phyloP scores from a whole-genome alignment of 2,888 invertebrate genomes.

The Strigamia transsilvanica region DNA sequence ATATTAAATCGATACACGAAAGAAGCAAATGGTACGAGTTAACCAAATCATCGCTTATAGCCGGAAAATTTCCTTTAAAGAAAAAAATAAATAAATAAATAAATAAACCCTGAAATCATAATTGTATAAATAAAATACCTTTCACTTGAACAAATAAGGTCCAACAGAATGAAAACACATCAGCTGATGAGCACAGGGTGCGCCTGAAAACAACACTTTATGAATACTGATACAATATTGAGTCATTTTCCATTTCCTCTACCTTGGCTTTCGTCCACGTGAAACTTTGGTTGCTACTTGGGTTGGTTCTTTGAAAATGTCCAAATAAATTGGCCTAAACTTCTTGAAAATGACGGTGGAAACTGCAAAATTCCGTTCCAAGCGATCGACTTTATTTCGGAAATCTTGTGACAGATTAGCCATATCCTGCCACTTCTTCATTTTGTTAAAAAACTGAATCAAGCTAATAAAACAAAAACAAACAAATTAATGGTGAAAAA shows the following conservation, averaged over 20 bases:
- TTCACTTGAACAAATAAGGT: conserved; percentile 85
- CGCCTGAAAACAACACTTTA: conserved; percentile 67
- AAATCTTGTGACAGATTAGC: conserved; percentile 85
- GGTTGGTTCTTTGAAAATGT: conserved; percentile 80
- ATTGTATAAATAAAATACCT: conserved; percentile 60
- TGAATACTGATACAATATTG: background rate
- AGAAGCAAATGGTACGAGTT: conserved; percentile 91
- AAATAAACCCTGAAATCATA: background rate
- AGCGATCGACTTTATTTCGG: conserved; percentile 79
- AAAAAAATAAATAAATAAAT: conserved; percentile 51
- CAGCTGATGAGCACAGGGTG: conserved; percentile 79
- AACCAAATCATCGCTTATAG: conserved; percentile 89
- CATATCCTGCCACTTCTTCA: conserved; percentile 96
- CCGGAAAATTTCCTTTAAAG: conserved; percentile 76
- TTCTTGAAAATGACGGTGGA: conserved; percentile 93
- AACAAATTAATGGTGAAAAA: background rate
- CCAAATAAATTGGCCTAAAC: conserved; percentile 85
- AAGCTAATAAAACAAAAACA: conserved; percentile 70
- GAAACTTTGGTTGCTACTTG: conserved; percentile 69
- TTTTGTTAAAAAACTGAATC: conserved; percentile 92
- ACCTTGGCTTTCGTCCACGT: conserved; percentile 73
- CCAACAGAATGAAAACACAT: conserved; percentile 94
- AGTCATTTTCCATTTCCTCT: background rate
- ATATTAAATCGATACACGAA: conserved; percentile 90
- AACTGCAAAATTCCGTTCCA: conserved; percentile 91